Conservation (phyloP, 2,888 invertebrate species). For the Seira sanloemensis region DNA sequence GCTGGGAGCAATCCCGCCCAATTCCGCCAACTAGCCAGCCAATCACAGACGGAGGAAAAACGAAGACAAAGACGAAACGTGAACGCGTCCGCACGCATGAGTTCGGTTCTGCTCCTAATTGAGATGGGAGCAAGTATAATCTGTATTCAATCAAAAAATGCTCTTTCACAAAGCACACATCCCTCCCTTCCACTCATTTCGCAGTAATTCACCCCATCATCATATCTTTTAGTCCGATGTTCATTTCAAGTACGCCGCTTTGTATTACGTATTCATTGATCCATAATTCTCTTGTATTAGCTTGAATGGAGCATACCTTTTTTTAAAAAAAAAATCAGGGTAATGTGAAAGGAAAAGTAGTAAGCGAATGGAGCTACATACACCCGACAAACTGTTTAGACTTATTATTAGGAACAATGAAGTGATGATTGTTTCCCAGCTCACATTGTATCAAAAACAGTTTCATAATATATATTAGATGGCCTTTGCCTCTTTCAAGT, state of each 20-base stretch:
- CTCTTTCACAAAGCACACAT: too few species aligned
- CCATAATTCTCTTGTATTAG: conserved; percentile 26
- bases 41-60: too few species aligned
- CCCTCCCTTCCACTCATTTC: too few species aligned
- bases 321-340: conserved; percentile 23
- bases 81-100: too few species aligned
- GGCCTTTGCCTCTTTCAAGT: too few species aligned
- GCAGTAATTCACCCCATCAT: not conserved
- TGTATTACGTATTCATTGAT: conserved; percentile 8
- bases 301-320: not conserved
- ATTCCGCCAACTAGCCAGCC: too few species aligned
- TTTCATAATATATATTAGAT: not conserved
- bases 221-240: conserved; percentile 29
- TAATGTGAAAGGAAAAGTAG: not conserved
- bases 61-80: too few species aligned
- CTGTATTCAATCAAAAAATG: too few species aligned
- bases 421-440: too few species aligned
- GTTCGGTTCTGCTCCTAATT: too few species aligned
- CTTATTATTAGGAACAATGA: not conserved
- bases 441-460: not conserved
- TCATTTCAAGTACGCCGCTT: conserved; percentile 50
- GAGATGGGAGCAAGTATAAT: too few species aligned
- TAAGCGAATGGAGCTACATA: conserved; percentile 2
- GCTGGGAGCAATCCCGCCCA: too few species aligned
- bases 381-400: not conserved